A percentile compares a stretch with the other conserved stretches of the same genome.
Conservation (phyloP, 2,797 vertebrate species). For the Borostomias antarcticus region DNA sequence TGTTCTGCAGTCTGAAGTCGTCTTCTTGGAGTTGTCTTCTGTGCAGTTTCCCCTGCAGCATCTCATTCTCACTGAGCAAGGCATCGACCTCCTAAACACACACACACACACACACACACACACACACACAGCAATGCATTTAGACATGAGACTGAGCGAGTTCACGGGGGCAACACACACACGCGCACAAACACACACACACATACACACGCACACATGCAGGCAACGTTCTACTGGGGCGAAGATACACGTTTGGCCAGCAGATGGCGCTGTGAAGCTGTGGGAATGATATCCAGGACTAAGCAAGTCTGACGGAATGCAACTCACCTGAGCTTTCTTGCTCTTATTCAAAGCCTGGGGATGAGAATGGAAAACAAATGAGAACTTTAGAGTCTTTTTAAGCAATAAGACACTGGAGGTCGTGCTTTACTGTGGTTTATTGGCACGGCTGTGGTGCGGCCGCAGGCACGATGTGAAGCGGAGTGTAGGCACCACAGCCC, state of each 20-base stretch:
- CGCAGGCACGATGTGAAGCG: no score
- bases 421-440: no score
- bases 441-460: no score
- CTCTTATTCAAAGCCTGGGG: constrained; percentile 88
- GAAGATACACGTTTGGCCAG: neutral
- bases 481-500: no score
- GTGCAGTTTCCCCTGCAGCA: constrained; percentile 93
- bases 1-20: constrained; percentile 93
- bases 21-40: constrained; percentile 96
- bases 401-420: no score
- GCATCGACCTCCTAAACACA: constrained; percentile 86
- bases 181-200: neutral
- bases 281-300: neutral
- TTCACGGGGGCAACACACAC: no score
- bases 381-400: no score
- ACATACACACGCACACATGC: no score
- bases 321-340: constrained; percentile 91
- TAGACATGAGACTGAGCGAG: no score
- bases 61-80: constrained; percentile 88
- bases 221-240: neutral
- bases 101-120: neutral
- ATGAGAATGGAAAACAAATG: constrained; percentile 15
- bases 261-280: neutral
- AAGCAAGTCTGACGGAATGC: neutral
- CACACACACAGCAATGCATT: neutral